Evolutionary conservation across 2,113 vertebrate genomes (phyloP).

Genomic region (Heliornis fulica): DNA sequence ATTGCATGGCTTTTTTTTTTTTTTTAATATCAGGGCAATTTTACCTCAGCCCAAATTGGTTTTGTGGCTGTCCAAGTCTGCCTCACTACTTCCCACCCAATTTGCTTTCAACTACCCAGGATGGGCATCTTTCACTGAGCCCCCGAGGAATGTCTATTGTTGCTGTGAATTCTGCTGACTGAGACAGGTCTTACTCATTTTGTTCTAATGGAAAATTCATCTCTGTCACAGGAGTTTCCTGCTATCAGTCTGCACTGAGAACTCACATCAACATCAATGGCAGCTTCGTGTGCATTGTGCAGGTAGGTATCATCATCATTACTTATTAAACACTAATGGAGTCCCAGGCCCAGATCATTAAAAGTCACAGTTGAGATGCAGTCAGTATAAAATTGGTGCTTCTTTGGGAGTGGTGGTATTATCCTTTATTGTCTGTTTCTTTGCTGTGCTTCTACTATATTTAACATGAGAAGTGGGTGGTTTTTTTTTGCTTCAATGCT

Average conservation of each 20-base stretch:
- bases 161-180: slow-evolving; percentile 46
- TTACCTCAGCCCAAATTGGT: background rate
- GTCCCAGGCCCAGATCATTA: background rate
- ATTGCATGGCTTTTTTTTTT: background rate
- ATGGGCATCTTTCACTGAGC: slow-evolving; percentile 5
- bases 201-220: slow-evolving; percentile 59
- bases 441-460: background rate
- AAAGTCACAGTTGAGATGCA: background rate
- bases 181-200: slow-evolving; percentile 47
- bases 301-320: slow-evolving; percentile 38
- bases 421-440: background rate
- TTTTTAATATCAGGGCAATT: background rate
- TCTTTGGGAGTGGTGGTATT: background rate
- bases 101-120: slow-evolving; percentile 27
- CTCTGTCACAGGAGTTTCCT: slow-evolving; percentile 44
- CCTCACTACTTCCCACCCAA: background rate
- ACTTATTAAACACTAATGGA: slow-evolving; percentile 56
- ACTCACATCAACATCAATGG: background rate
- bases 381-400: background rate
- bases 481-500: background rate
- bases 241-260: background rate
- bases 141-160: background rate
- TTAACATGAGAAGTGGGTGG: background rate
- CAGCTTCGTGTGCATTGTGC: background rate
- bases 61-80: background rate